Conservation (phyloP, 2,888 invertebrate species). For the Antheraea yamamai region DNA sequence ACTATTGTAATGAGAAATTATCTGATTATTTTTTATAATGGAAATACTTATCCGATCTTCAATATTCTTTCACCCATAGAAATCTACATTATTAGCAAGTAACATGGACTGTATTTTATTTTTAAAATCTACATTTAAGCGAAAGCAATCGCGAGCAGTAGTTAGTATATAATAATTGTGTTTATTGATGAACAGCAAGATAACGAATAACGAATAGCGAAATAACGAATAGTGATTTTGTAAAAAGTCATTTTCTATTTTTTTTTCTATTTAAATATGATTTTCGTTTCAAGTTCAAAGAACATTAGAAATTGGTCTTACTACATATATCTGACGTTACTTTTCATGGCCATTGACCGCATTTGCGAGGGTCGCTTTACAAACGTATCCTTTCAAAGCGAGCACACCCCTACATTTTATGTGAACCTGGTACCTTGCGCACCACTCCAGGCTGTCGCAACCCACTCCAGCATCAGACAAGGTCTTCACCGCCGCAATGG, state of each 20-base stretch:
- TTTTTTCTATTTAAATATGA: neutral
- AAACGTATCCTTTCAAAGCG: conserved; percentile 93
- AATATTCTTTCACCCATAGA: too few relatives aligned
- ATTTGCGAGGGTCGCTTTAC: conserved; percentile 65
- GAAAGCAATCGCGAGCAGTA: too few relatives aligned
- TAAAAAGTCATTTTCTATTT: neutral
- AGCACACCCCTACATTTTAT: conserved; percentile 95
- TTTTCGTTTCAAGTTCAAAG: neutral
- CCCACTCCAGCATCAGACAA: conserved; percentile 73
- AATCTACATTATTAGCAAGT: too few relatives aligned
- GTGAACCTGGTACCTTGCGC: conserved; percentile 92
- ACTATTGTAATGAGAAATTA: neutral
- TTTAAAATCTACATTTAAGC: too few relatives aligned
- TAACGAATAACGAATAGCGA: too few relatives aligned
- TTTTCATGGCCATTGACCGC: conserved; percentile 27
- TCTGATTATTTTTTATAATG: too few relatives aligned
- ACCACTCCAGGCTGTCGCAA: conserved; percentile 86
- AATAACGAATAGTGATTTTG: too few relatives aligned
- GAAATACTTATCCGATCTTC: too few relatives aligned
- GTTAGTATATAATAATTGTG: too few relatives aligned
- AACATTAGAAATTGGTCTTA: neutral
- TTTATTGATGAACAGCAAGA: too few relatives aligned
- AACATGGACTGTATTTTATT: too few relatives aligned
- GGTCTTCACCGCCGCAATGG: conserved; percentile 79
- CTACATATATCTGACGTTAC: conserved; percentile 8